Percentiles rank a stretch among this genome's conserved stretches.
Conservation (phyloP, 1,140 invertebrate genomes). For the Solen grandis region DNA sequence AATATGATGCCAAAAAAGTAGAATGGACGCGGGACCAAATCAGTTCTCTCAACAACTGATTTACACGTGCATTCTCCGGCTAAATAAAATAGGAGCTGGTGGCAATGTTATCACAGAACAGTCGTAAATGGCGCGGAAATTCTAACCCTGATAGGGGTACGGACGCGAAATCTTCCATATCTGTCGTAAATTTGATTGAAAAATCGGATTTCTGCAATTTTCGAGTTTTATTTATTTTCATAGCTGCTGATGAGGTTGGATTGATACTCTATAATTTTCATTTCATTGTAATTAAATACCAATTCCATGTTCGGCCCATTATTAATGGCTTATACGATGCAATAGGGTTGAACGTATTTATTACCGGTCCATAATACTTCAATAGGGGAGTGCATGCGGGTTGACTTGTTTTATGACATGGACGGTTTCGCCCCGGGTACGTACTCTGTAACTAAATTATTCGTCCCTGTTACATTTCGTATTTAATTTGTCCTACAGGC, state of each 20-base stretch:
- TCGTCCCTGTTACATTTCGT: too few relatives aligned
- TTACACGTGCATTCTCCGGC: too few relatives aligned
- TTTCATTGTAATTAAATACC: background rate
- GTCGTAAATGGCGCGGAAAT: too few relatives aligned
- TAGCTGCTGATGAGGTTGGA: background rate
- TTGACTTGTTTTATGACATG: too few relatives aligned
- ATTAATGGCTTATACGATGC: background rate
- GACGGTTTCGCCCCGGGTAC: too few relatives aligned
- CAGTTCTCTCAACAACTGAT: too few relatives aligned
- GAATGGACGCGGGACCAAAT: too few relatives aligned
- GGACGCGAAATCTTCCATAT: background rate
- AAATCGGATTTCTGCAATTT: background rate
- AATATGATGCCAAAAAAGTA: too few relatives aligned
- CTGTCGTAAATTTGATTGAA: background rate
- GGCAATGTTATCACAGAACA: too few relatives aligned
- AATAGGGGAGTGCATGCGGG: background rate
- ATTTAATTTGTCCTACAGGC: too few relatives aligned
- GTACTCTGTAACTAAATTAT: too few relatives aligned
- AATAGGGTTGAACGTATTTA: background rate
- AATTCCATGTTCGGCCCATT: background rate
- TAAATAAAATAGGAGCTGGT: too few relatives aligned
- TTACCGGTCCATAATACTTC: background rate
- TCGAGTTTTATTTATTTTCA: background rate
- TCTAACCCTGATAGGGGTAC: background rate
- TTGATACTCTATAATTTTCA: background rate